These are phyloP conservation scores for Megaceryle torquata DNA, from an alignment of 2,113 vertebrate species.

Conservation along the genomic window DNA sequence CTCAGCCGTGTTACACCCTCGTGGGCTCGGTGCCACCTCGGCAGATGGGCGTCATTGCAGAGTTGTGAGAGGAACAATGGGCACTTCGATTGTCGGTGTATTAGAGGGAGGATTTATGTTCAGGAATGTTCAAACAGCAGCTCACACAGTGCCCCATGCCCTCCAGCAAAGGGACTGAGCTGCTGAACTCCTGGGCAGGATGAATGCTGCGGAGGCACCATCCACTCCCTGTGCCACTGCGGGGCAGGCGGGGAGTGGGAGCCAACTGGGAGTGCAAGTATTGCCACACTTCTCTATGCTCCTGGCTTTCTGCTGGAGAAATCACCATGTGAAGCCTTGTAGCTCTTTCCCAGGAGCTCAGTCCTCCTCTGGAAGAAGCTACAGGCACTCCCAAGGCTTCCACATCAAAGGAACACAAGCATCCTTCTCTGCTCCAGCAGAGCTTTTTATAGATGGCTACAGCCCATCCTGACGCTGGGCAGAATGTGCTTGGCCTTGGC, in stretches of 20 bases:
- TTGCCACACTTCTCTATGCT: rapidly evolving
- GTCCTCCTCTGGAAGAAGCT: background rate
- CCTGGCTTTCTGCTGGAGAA: background rate
- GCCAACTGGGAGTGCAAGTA: background rate
- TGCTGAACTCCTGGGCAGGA: rapidly evolving
- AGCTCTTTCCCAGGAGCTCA: background rate
- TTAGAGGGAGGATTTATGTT: background rate
- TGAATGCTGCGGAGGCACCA: rapidly evolving
- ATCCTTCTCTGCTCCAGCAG: background rate
- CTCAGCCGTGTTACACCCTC: background rate
- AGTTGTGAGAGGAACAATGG: background rate
- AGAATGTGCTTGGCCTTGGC: rapidly evolving
- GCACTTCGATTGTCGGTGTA: background rate
- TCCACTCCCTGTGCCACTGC: too few species aligned
- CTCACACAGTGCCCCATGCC: background rate
- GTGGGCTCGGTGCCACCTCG: background rate
- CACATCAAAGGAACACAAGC: rapidly evolving
- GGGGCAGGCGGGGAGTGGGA: background rate
- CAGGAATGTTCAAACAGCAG: background rate
- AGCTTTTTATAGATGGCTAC: background rate
- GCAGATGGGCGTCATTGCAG: conserved; percentile 17
- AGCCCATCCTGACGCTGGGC: rapidly evolving
- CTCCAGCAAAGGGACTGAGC: rapidly evolving
- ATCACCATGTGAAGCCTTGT: background rate
- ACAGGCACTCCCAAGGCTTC: background rate